Base-by-base conservation (phyloP, 1,140 invertebrate species). In the Calliopsis andreniformis region DNA sequence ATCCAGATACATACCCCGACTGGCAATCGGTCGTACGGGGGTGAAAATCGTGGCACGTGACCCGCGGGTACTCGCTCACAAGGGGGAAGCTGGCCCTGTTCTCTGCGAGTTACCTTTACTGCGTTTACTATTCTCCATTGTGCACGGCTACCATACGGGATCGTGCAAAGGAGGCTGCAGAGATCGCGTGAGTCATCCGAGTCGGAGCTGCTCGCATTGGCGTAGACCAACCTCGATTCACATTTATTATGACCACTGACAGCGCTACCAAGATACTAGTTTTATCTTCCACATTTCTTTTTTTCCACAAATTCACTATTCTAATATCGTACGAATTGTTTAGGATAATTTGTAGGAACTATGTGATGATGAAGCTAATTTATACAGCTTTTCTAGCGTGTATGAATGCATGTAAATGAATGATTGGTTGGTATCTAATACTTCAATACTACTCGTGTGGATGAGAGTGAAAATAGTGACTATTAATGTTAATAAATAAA, bases 91-190 rank as follows among this genome's bases (percentile, higher is more conserved):
- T 62, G 39, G 67, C 55, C 63, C 64, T 53, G 72, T 73, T 83
- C 62, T 70, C 82, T 84, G 76, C 77, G 85, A 89, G 86, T 89
- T 89, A 89, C 89, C 88, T 90, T 89, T 89, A 87, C 86, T 82
- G 85, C 86, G 77, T 89, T 89, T 89, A 86, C 88, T 84, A 87
- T 87, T 88, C 84, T 82, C 88, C 82, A 89, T 88, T 89, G 87
- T 90, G 83, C 78, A 83, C 25, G 81, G 85, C 79, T 86, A 85
- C 84, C 82, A 83, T 85, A 87, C 79, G 86, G 81, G 88, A 87
- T 78, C 81, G 71, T 84, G 73, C 72, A 79, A 79, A 87, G 86
- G 89, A 89, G 75, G 83, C 87, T 89, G 87, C 78, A 82, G 82
- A 84, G 85, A 88, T 88, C 80, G 88, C 70, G 83, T 90, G 89